Evolutionary conservation across 2,888 invertebrate genomes (phyloP), one percentile per base, ranked within the genome.

Genomic region (Lordiphosa fenestrarum): DNA sequence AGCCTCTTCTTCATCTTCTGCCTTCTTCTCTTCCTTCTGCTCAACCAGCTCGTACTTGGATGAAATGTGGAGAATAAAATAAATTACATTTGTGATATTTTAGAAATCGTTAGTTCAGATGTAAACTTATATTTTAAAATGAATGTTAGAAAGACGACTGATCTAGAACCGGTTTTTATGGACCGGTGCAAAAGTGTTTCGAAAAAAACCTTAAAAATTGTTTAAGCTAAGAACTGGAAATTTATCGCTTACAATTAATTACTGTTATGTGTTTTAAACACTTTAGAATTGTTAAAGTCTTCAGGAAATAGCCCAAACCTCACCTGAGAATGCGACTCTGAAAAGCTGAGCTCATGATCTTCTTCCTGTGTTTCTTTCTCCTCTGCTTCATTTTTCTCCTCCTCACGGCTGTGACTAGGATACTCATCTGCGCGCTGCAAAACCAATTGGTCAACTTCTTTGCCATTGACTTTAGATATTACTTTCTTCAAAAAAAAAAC

Each of bases 391-490:
- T n/a, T n/a, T n/a, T n/a, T n/a, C n/a, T 64, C 42, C 6, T 54
- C 25, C 6, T 30, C 52, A 4, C 36, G 33, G 23, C 44, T 60
- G 21, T 53, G 60, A 38, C 69, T 59, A 6, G 66, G 58, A 33
- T 80, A 76, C 39, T 74, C 74, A 49, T 78, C 57, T 4, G 81
- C 72, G 1, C 80, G 78, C 54, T 76, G 65, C 25, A 81, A 44
- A 35, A 81, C 59, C 6, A 81, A n/a, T n/a, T 73, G 3, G 78
- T 78, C 76, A 1, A 81, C 66, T 48, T 80, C 81, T 46, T 78
- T 76, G 13, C 80, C 81, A 54, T 74, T 80, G 9, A 74, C 81
- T 21, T 65, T 73, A 1, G 62, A 70, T 5, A 71, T 70, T 3
- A 41, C 47, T 47, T 70, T 81, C 35, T 56, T 65, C 6, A 57